Conservation (phyloP, 2,797 vertebrate genomes). For the Sandelia bainsii region DNA sequence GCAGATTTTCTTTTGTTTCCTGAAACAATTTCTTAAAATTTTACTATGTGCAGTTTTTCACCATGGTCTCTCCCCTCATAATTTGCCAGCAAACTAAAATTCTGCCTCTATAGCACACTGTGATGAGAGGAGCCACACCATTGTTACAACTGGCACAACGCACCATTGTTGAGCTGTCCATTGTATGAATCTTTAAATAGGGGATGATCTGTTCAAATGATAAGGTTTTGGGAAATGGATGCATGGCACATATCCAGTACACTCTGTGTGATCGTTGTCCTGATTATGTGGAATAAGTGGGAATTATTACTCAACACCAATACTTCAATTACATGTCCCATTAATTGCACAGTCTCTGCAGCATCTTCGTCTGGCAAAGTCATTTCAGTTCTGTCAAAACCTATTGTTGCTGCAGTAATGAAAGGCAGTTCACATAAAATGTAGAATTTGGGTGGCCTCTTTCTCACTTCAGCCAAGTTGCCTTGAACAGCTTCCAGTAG, state of each 20-base stretch:
- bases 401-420: conserved; percentile 58
- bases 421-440: conserved; percentile 65
- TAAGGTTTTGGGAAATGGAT: conserved; percentile 44
- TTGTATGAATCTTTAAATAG: conserved; percentile 51
- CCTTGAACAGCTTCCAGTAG: conserved; percentile 42
- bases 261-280: conserved; percentile 48
- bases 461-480: conserved; percentile 52
- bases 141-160: conserved; percentile 61
- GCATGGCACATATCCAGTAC: conserved; percentile 46
- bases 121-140: conserved; percentile 43
- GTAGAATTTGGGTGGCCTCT: conserved; percentile 60
- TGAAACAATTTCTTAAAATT: conserved; percentile 20
- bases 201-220: conserved; percentile 37
- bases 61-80: not conserved
- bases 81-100: conserved; percentile 32
- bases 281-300: conserved; percentile 61
- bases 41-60: not conserved
- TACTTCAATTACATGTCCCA: conserved; percentile 74
- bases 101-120: conserved; percentile 35
- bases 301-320: conserved; percentile 71
- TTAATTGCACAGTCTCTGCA: conserved; percentile 63
- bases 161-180: conserved; percentile 57
- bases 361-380: conserved; percentile 50
- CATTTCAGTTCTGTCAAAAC: conserved; percentile 64
- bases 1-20: conserved; percentile 27